Percentiles rank a stretch among this genome's conserved stretches.
Conservation (phyloP, 1,140 invertebrate genomes). For the Dreissena rostriformis region DNA sequence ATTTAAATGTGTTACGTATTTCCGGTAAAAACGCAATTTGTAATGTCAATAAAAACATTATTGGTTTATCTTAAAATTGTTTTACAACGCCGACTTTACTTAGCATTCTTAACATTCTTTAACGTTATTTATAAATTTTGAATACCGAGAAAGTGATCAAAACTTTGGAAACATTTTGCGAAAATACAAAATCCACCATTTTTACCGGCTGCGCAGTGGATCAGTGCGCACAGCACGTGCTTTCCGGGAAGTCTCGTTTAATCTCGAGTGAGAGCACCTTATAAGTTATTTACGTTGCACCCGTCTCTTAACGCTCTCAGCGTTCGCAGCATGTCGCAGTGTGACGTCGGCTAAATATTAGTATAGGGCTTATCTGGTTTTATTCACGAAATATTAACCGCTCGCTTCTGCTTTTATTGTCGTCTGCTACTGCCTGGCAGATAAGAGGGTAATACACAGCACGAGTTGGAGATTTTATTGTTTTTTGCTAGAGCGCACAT, state of each 20-base stretch:
- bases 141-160: too few species aligned
- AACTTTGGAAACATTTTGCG: too few species aligned
- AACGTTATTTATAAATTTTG: too few species aligned
- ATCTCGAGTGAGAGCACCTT: conserved; percentile 53
- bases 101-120: too few species aligned
- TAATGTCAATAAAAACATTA: too few species aligned
- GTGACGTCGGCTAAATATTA: conserved; percentile 49
- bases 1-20: too few species aligned
- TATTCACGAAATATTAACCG: conserved; percentile 52
- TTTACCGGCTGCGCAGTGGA: conserved; percentile 46
- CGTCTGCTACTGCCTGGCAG: background rate
- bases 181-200: conserved; percentile 26
- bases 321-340: conserved; percentile 32
- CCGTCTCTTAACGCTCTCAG: conserved; percentile 31
- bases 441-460: background rate
- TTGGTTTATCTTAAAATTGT: too few species aligned
- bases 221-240: conserved; percentile 53
- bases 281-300: conserved; percentile 54
- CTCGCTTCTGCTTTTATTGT: background rate
- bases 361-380: conserved; percentile 34
- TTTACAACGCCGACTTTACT: too few species aligned
- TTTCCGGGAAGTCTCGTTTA: conserved; percentile 48
- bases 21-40: too few species aligned
- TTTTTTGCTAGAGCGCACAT: background rate
- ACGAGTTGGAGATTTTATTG: background rate